Evolutionary conservation across 2,113 vertebrate genomes (phyloP).

Genomic region (Eleginops maclovinus): DNA sequence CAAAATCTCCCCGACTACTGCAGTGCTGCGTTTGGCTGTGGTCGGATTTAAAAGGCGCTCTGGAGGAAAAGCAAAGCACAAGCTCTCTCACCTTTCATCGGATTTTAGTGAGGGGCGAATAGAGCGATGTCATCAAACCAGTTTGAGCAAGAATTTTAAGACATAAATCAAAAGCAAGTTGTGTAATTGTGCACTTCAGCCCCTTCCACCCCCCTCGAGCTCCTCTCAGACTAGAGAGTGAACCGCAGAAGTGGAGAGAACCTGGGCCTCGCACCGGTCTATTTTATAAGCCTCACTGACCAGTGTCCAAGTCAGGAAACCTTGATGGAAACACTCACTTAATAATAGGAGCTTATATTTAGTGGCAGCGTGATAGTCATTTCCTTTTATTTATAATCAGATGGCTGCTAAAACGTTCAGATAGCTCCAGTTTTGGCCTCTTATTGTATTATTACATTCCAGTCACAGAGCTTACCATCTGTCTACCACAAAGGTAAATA

Average conservation of each 20-base stretch:
- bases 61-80: conserved; percentile 11
- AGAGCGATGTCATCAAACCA: conserved; percentile 64
- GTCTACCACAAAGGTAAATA: neutral
- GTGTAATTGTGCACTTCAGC: conserved; percentile 68
- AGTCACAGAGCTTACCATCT: neutral
- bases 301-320: conserved; percentile 60
- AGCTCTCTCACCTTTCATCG: conserved; percentile 41
- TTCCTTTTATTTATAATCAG: conserved; percentile 12
- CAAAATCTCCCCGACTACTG: neutral
- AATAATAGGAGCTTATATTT: conserved; percentile 57
- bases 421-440: neutral
- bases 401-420: neutral
- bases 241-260: conserved; percentile 72
- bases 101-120: conserved; percentile 20
- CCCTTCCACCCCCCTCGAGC: neutral
- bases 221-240: conserved; percentile 64
- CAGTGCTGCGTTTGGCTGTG: neutral
- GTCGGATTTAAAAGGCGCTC: conserved; percentile 2
- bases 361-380: conserved; percentile 21
- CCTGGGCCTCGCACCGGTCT: conserved; percentile 69
- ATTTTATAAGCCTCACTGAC: conserved; percentile 67
- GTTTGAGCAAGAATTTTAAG: conserved; percentile 66
- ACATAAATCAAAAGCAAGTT: conserved; percentile 76
- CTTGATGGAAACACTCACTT: conserved; percentile 62
- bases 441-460: neutral